These are phyloP conservation scores for Camponotus fellah DNA, from an alignment of 2,888 invertebrate genomes.

Conservation along the genomic window DNA sequence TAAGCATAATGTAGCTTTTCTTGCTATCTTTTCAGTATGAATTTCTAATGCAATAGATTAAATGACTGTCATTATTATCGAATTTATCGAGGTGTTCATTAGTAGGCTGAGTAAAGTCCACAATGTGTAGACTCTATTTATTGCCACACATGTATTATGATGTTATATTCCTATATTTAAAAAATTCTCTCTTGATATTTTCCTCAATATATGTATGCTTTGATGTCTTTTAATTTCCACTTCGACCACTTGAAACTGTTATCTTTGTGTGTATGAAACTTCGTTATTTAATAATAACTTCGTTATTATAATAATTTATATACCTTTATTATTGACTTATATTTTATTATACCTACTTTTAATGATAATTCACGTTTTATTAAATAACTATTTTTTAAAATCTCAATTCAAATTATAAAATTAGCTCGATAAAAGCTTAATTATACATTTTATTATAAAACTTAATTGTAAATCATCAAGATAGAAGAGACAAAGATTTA, in stretches of 20 bases:
- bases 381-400: constrained; percentile 1
- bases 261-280: background rate
- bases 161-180: background rate
- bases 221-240: background rate
- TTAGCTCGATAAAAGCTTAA: background rate
- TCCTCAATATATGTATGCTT: background rate
- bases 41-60: background rate
- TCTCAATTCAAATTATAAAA: constrained; percentile 5
- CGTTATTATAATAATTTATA: background rate
- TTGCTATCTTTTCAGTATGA: background rate
- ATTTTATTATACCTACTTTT: constrained; percentile 2
- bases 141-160: background rate
- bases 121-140: background rate
- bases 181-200: background rate
- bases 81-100: background rate
- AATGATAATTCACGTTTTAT: background rate
- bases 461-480: background rate
- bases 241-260: background rate
- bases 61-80: constrained; percentile 3
- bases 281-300: too few species aligned
- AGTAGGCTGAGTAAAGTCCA: background rate
- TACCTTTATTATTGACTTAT: background rate
- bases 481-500: background rate
- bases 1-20: background rate
- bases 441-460: background rate